Conservation (phyloP, 2,113 vertebrate genomes). For the Proterorhinus semilunaris region DNA sequence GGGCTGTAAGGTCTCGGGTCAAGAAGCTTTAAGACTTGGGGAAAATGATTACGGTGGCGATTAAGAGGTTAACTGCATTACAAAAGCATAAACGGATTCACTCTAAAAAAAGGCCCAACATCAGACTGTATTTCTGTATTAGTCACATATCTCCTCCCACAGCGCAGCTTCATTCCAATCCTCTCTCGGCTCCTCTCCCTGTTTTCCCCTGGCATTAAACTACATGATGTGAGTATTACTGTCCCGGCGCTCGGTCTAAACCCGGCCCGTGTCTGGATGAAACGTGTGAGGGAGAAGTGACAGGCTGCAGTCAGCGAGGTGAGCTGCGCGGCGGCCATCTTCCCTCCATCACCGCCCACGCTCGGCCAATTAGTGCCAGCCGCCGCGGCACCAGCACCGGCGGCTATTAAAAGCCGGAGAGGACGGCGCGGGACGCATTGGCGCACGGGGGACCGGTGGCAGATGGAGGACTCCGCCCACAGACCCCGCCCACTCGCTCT, state of each 20-base stretch:
- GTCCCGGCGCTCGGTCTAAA: neutral
- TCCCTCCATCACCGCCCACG: constrained; percentile 65
- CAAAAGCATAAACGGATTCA: no score
- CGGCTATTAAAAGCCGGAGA: constrained; percentile 66
- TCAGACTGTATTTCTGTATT: no score
- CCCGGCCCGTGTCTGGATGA: constrained; percentile 10
- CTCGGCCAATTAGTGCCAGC: constrained; percentile 67
- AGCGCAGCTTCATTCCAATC: neutral
- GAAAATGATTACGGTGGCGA: no score
- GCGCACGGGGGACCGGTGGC: constrained; percentile 48
- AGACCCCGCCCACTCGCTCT: constrained; percentile 58
- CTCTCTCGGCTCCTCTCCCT: neutral
- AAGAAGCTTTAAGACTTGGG: no score
- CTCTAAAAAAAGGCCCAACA: neutral
- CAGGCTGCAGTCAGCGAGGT: constrained; percentile 67
- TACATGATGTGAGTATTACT: neutral
- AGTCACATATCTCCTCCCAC: neutral
- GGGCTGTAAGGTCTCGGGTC: no score
- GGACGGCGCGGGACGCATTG: neutral
- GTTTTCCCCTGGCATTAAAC: neutral
- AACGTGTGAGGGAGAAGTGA: constrained; percentile 68
- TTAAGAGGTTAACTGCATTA: no score
- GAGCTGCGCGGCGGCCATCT: constrained; percentile 63
- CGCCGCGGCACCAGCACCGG: constrained; percentile 54
- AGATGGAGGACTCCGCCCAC: constrained; percentile 60